Base-by-base conservation (phyloP, 2,113 vertebrate species). In the Xyliphius kryptos region DNA sequence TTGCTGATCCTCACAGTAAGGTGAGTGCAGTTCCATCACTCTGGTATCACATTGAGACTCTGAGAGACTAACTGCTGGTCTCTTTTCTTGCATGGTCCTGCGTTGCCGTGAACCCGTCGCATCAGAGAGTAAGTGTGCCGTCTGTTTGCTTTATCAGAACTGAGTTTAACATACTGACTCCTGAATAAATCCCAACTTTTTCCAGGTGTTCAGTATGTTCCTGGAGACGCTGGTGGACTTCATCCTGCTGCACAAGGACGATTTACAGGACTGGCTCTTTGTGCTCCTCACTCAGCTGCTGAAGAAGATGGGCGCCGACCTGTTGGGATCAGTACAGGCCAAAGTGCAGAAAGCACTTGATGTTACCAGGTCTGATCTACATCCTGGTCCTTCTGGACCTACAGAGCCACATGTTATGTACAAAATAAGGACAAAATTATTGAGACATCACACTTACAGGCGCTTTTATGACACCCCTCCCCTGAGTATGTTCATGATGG, bases 191-290 rank as follows among this genome's bases (percentile, higher is more conserved):
- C 26, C 26, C 7, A 6, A 32, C 2, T 58, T 16, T 0, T 36
- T 5, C 10, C 82, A 96, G 93, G 93, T 96, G 32, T 96, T 95
- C 86, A 96, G 93, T 83, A 94, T 96, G 92, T 96, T 96, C 81
- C 82, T 96, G 85, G 93, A 96, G 80, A 95, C 92, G 0, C 81
- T 96, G 68, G 91, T 94, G 49, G 93, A 94, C 81, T 96, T 96
- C 80, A 88, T 96, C 67, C 77, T 82, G 44, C 86, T 95, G 52
- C 92, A 96, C 82, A 87, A 91, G 75, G 92, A 94, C 8, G 92
- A 96, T 56, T 82, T 96, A 59, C 92, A 92, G 70, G 93, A 96
- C 69, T 96, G 93, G 92, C 82, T 96, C 13, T 95, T 96, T 17
- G 89, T 95, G 2, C 74, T 96, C 47, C 83, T 96, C 75, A 96